Percentiles rank a stretch among this genome's conserved stretches.
Evolutionary conservation across 2,888 invertebrate genomes (phyloP).

Genomic region (Choreutis nemorana): DNA sequence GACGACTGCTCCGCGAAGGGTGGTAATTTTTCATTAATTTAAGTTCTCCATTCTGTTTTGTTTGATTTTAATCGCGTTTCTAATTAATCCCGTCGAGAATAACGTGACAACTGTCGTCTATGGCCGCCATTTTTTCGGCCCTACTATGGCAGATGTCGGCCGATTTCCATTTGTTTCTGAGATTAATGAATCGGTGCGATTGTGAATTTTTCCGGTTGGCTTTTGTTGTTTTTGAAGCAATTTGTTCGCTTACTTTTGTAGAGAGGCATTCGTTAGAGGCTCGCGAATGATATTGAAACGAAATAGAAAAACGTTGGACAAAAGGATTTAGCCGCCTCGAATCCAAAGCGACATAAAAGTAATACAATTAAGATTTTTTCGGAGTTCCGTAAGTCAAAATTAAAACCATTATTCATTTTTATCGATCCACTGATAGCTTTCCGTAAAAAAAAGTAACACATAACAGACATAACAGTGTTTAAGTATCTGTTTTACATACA

Average conservation of each 20-base stretch:
- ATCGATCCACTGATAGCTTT: too few species aligned
- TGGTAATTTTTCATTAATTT: constrained; percentile 69
- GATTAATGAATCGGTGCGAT: constrained; percentile 66
- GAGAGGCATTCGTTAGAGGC: constrained; percentile 56
- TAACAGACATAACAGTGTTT: too few species aligned
- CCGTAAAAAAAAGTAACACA: too few species aligned
- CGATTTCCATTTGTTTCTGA: constrained; percentile 68
- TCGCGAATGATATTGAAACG: constrained; percentile 50
- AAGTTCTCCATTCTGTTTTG: constrained; percentile 68
- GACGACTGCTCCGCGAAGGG: constrained; percentile 63
- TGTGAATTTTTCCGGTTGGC: constrained; percentile 66
- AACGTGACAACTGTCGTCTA: constrained; percentile 68
- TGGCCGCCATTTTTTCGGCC: constrained; percentile 56
- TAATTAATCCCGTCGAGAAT: constrained; percentile 68
- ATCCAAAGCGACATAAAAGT: too few species aligned
- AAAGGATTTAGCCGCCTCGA: constrained; percentile 16
- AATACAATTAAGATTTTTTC: too few species aligned
- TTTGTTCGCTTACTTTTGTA: constrained; percentile 65
- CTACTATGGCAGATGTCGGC: constrained; percentile 64
- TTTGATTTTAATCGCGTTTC: constrained; percentile 68
- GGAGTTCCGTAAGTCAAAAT: too few species aligned
- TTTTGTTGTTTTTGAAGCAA: constrained; percentile 68
- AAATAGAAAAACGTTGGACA: constrained; percentile 35
- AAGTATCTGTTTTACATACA: too few species aligned
- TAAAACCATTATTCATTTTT: too few species aligned